phyloP scores from a whole-genome alignment of 2,113 vertebrate species.

The Calidris pugnax region DNA sequence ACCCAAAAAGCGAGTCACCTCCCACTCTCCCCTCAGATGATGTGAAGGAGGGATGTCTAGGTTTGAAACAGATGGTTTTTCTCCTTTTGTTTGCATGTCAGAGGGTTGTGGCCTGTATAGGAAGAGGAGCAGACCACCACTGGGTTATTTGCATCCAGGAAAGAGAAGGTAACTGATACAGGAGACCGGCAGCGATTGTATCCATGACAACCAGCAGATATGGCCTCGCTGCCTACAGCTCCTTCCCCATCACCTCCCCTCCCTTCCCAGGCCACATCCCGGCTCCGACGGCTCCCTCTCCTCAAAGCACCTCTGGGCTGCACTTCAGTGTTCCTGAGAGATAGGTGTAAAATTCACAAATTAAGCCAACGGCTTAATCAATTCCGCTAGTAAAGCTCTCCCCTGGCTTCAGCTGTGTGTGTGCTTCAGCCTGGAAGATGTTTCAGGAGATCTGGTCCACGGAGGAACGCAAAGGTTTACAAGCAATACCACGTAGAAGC shows the following conservation, averaged over 20 bases:
- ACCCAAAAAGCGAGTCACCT: background rate
- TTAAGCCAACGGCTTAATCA: background rate
- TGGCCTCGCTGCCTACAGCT: background rate
- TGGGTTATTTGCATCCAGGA: background rate
- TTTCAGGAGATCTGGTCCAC: background rate
- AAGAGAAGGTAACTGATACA: slow-evolving; percentile 31
- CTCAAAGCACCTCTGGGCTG: background rate
- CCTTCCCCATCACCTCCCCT: background rate
- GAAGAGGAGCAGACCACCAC: background rate
- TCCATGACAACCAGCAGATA: slow-evolving; percentile 63
- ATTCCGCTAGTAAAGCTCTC: background rate
- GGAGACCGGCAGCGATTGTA: slow-evolving; percentile 32
- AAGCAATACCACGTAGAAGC: accelerated
- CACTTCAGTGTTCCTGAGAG: background rate
- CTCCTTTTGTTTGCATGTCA: background rate
- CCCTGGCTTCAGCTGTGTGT: accelerated
- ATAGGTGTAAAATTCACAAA: background rate
- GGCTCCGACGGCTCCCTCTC: background rate
- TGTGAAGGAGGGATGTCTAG: background rate
- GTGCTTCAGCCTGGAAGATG: background rate
- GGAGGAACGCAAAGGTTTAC: accelerated
- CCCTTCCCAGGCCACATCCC: background rate
- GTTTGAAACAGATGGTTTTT: background rate
- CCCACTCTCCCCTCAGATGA: background rate
- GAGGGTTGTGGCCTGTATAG: background rate